Percentiles rank a stretch among this genome's conserved stretches.
Conservation (phyloP, 2,113 vertebrate species). For the Pterocles gutturalis region DNA sequence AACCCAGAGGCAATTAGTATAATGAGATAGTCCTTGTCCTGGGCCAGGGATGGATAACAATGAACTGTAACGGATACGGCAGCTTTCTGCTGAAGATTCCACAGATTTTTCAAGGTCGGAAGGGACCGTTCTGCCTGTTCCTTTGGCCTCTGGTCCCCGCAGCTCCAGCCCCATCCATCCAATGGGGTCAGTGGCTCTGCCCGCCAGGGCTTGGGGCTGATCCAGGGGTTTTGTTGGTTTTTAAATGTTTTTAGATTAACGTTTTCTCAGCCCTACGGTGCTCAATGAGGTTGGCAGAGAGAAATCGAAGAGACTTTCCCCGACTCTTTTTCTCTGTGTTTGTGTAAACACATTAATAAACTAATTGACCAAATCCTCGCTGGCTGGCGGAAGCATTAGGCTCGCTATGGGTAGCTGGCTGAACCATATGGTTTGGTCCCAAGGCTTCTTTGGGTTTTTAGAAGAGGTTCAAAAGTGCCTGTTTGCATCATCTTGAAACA, state of each 20-base stretch:
- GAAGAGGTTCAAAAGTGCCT: constrained; percentile 50
- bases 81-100: not conserved
- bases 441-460: constrained; percentile 48
- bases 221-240: not conserved
- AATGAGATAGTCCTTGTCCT: not conserved
- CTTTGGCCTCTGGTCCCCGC: not conserved
- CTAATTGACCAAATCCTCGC: constrained; percentile 65
- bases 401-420: constrained; percentile 51
- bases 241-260: not conserved
- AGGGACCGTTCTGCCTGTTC: fast-evolving
- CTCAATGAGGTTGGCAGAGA: not conserved
- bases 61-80: not conserved
- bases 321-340: constrained; percentile 23
- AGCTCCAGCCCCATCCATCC: fast-evolving
- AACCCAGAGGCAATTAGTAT: constrained; percentile 25
- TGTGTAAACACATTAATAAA: constrained; percentile 63
- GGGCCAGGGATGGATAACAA: not conserved
- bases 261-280: not conserved
- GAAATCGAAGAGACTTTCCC: not conserved
- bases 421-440: constrained; percentile 69
- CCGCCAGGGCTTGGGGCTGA: not conserved
- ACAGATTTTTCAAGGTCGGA: not conserved
- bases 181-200: not conserved
- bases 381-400: constrained; percentile 37
- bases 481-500: constrained; percentile 67